Conservation (phyloP, 2,797 vertebrate species). For the Lithobates pipiens region DNA sequence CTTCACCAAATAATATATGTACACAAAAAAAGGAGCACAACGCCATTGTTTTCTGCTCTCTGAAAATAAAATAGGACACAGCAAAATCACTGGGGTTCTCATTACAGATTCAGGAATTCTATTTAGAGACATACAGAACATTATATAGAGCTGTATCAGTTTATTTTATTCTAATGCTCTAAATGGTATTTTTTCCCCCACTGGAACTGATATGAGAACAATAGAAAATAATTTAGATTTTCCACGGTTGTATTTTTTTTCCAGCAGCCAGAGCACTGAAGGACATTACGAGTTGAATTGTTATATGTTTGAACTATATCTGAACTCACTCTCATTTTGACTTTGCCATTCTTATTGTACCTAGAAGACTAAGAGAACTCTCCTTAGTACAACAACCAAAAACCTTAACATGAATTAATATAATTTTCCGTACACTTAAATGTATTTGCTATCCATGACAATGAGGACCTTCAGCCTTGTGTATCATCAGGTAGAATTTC, state of each 20-base stretch:
- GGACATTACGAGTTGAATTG: slow-evolving; percentile 50
- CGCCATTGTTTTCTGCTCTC: slow-evolving; percentile 39
- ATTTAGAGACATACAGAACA: slow-evolving; percentile 42
- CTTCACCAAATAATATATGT: slow-evolving; percentile 44
- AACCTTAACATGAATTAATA: slow-evolving; percentile 13
- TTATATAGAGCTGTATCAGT: slow-evolving; percentile 24
- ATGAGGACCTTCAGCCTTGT: neutral
- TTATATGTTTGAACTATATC: slow-evolving; percentile 38
- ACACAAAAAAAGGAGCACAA: slow-evolving; percentile 24
- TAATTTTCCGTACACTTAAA: neutral
- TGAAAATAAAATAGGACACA: slow-evolving; percentile 53
- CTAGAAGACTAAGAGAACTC: neutral
- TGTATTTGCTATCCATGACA: neutral
- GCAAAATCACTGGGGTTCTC: slow-evolving; percentile 42
- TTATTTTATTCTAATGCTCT: slow-evolving; percentile 39
- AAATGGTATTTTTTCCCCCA: slow-evolving; percentile 41
- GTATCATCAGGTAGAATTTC: neutral
- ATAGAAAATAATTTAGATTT: slow-evolving; percentile 47
- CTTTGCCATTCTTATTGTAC: slow-evolving; percentile 15
- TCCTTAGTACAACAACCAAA: neutral
- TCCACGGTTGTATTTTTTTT: slow-evolving; percentile 13
- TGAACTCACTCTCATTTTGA: slow-evolving; percentile 36
- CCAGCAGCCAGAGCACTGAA: slow-evolving; percentile 31
- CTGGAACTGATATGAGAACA: slow-evolving; percentile 49
- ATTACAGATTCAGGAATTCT: slow-evolving; percentile 43